Conservation (phyloP, 2,113 vertebrate species). For the Carlito syrichta region DNA sequence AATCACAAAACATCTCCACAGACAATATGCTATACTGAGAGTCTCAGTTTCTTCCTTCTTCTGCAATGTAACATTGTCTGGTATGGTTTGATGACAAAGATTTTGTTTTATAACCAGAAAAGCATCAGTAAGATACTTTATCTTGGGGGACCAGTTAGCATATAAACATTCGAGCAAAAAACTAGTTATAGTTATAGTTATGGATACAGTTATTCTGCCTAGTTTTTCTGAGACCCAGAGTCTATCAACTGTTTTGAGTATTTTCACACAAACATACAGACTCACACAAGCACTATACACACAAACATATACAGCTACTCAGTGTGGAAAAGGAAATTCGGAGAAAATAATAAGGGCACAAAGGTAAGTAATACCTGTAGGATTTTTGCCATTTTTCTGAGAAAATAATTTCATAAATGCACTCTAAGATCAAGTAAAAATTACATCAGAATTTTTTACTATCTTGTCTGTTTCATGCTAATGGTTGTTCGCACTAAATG, state of each 20-base stretch:
- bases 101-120: not conserved
- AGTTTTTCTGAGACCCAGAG: not conserved
- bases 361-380: not conserved
- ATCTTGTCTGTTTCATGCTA: not conserved
- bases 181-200: too few relatives aligned
- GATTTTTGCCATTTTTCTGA: not conserved
- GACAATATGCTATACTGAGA: fast-evolving
- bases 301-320: not conserved
- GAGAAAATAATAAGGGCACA: not conserved
- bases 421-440: not conserved
- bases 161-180: not conserved
- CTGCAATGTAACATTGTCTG: too few relatives aligned
- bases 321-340: not conserved
- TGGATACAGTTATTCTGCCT: not conserved
- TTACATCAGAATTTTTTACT: not conserved
- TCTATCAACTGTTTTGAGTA: not conserved
- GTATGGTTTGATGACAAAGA: not conserved
- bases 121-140: not conserved
- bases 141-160: not conserved
- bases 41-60: not conserved
- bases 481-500: not conserved
- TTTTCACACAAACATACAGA: not conserved
- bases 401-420: not conserved
- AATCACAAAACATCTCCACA: fast-evolving
- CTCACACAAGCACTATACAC: not conserved